phyloP scores from a whole-genome alignment of 2,797 vertebrate genomes.

The Semaprochilodus insignis region DNA sequence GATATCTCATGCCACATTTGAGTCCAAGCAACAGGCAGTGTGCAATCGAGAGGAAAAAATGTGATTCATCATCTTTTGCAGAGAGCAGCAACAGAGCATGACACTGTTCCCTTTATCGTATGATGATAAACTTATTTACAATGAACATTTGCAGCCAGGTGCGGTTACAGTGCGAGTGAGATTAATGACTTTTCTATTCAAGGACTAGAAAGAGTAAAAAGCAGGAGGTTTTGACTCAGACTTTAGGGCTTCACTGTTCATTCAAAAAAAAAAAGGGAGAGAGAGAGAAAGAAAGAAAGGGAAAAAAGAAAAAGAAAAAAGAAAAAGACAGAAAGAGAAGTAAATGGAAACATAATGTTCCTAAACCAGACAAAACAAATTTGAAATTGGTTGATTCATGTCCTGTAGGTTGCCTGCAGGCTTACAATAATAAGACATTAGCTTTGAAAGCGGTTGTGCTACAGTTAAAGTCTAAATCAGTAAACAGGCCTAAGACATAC shows the following conservation, averaged over 20 bases:
- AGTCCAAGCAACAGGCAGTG: constrained; percentile 2
- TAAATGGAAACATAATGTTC: too few species aligned
- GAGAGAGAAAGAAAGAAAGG: neutral
- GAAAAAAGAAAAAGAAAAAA: neutral
- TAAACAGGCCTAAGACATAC: neutral
- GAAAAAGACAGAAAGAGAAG: too few species aligned
- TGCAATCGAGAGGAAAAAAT: constrained; percentile 19
- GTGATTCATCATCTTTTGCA: constrained; percentile 22
- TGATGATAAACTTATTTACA: constrained; percentile 19
- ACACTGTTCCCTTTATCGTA: constrained; percentile 9
- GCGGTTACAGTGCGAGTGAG: constrained; percentile 13
- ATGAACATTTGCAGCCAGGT: constrained; percentile 1
- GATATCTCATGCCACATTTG: constrained; percentile 14
- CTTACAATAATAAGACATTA: too few species aligned
- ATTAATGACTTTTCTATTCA: constrained; percentile 10
- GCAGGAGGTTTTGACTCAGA: neutral
- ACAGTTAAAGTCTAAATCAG: neutral
- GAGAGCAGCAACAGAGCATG: constrained; percentile 24
- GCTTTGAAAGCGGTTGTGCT: too few species aligned
- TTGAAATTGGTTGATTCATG: too few species aligned
- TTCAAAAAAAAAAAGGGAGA: neutral
- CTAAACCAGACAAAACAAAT: too few species aligned
- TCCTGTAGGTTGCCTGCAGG: too few species aligned
- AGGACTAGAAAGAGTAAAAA: neutral
- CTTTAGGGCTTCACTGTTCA: neutral